Evolutionary conservation across 1,140 invertebrate species (phyloP).

Genomic region (Cydia fagiglandana): DNA sequence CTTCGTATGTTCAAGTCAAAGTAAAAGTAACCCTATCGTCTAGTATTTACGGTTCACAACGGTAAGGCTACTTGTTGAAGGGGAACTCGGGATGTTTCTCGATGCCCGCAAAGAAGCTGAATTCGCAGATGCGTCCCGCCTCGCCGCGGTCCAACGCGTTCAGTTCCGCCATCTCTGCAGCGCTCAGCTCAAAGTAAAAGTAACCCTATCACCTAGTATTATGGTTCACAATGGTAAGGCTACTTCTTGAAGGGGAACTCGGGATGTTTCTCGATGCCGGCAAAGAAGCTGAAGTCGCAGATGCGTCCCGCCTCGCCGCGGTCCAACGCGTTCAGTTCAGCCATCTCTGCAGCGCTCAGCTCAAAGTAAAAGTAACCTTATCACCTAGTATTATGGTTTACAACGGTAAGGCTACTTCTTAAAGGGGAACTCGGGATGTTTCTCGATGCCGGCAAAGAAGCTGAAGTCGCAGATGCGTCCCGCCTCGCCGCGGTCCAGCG

Average conservation of each 20-base stretch:
- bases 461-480: slow-evolving; percentile 84
- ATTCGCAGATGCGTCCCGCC: slow-evolving; percentile 84
- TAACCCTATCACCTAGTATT: slow-evolving; percentile 5
- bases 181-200: slow-evolving; percentile 33
- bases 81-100: slow-evolving; percentile 83
- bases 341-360: slow-evolving; percentile 73
- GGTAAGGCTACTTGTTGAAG: slow-evolving; percentile 55
- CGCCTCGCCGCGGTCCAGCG: slow-evolving; percentile 82
- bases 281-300: slow-evolving; percentile 81
- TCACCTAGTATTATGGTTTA: neutral
- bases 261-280: slow-evolving; percentile 81
- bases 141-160: slow-evolving; percentile 81
- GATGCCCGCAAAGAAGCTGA: slow-evolving; percentile 79
- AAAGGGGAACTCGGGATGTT: slow-evolving; percentile 83
- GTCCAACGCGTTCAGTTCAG: slow-evolving; percentile 79
- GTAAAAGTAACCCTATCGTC: slow-evolving; percentile 21
- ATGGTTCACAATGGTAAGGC: neutral
- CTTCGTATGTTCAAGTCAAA: no score
- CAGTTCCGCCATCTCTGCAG: slow-evolving; percentile 69
- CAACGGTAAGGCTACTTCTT: slow-evolving; percentile 46
- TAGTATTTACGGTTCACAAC: neutral
- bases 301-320: slow-evolving; percentile 84
- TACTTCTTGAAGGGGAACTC: slow-evolving; percentile 80
- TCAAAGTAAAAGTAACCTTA: slow-evolving; percentile 15
- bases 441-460: slow-evolving; percentile 78